These are phyloP conservation scores for Aselliscus stoliczkanus DNA, from an alignment of 2,797 vertebrate species.

Conservation along the genomic window DNA sequence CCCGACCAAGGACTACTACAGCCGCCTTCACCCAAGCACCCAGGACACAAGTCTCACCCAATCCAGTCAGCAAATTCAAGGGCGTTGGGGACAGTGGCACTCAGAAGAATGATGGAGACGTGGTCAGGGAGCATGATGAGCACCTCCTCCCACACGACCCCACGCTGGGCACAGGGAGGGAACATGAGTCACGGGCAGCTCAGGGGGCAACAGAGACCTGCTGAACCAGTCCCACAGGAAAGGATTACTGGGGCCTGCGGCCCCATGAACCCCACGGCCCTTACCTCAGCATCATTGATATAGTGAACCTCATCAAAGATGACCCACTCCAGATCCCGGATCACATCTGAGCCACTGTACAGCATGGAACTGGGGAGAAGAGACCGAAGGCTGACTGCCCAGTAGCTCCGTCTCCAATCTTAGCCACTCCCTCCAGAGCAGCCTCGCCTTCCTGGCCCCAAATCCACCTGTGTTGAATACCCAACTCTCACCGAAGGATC, in stretches of 20 bases:
- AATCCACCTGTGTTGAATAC: rapidly evolving
- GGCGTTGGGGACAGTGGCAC: slow-evolving; percentile 93
- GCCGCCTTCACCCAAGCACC: neutral
- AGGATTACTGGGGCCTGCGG: neutral
- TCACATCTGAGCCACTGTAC: slow-evolving; percentile 94
- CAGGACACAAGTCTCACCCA: slow-evolving; percentile 80
- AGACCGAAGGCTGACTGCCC: neutral
- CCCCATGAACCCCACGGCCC: rapidly evolving
- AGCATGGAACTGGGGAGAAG: slow-evolving; percentile 89
- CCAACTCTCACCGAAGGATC: slow-evolving; percentile 88
- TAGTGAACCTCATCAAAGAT: slow-evolving; percentile 97
- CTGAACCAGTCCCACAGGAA: neutral
- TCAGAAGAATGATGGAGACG: slow-evolving; percentile 93
- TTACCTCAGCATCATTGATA: slow-evolving; percentile 93
- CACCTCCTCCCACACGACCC: slow-evolving; percentile 96
- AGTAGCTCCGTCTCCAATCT: neutral
- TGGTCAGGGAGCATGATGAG: slow-evolving; percentile 95
- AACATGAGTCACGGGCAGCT: neutral
- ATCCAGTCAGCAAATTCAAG: slow-evolving; percentile 96
- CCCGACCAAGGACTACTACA: neutral
- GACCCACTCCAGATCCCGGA: slow-evolving; percentile 95
- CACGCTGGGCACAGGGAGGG: slow-evolving; percentile 82
- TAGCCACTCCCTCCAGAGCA: neutral
- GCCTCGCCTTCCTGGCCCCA: neutral
- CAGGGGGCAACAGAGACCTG: neutral